Evolutionary conservation across 2,113 vertebrate genomes (phyloP).

Genomic region (Dicerorhinus sumatrensis): DNA sequence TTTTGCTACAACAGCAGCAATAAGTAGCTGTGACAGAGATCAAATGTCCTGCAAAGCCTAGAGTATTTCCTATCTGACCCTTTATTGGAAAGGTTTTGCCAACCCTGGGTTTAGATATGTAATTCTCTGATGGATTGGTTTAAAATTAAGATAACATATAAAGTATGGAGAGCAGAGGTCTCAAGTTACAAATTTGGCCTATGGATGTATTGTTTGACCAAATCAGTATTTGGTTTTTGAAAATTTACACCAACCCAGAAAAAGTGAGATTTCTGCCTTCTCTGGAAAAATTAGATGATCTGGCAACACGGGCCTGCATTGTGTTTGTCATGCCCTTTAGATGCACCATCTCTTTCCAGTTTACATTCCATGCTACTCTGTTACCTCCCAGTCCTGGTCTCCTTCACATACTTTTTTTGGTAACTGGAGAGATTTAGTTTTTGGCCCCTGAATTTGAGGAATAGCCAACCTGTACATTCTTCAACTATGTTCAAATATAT

Average conservation of each 20-base stretch:
- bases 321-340: background rate
- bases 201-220: background rate
- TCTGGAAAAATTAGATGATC: background rate
- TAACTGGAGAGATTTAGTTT: background rate
- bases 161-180: background rate
- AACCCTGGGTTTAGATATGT: background rate
- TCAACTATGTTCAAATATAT: background rate
- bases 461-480: background rate
- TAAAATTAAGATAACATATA: background rate
- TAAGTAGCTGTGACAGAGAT: conserved; percentile 2
- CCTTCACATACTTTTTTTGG: background rate
- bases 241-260: background rate
- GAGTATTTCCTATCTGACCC: background rate
- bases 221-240: conserved; percentile 5
- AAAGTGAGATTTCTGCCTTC: background rate
- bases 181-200: background rate
- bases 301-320: background rate
- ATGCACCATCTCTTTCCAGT: background rate
- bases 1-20: background rate
- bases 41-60: background rate
- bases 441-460: background rate
- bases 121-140: conserved; percentile 1
- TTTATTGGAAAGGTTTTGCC: conserved; percentile 1
- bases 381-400: background rate
- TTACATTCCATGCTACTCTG: background rate